A percentile compares a stretch with the other conserved stretches of the same genome.
These are phyloP conservation scores for human (Homo sapiens) DNA, from an alignment of 2,113 vertebrate species.

Conservation along the genomic window DNA sequence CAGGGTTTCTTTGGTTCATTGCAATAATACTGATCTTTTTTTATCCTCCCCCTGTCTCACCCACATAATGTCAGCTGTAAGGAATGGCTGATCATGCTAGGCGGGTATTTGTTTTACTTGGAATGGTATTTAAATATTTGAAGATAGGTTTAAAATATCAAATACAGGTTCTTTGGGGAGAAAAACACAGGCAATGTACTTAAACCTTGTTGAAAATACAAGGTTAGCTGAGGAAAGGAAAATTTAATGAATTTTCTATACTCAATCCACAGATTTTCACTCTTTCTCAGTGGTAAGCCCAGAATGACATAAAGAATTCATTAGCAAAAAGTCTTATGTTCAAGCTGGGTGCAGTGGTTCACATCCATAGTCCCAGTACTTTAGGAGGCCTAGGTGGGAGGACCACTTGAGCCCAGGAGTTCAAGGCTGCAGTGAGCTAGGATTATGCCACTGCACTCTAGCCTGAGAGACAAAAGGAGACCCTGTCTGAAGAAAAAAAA, in stretches of 20 bases:
- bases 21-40: constrained; percentile 52
- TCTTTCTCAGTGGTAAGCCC: neutral
- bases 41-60: constrained; percentile 5
- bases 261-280: neutral
- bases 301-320: neutral
- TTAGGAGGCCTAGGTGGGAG: too few species aligned
- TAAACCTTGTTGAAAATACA: constrained; percentile 47
- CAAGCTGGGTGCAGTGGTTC: too few species aligned
- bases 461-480: too few species aligned
- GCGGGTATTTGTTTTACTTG: constrained; percentile 60
- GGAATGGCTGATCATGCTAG: constrained; percentile 41
- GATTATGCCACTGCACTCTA: too few species aligned
- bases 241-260: neutral
- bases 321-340: neutral
- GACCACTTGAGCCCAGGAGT: too few species aligned
- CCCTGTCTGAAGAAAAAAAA: too few species aligned
- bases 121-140: constrained; percentile 73
- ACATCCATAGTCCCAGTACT: too few species aligned
- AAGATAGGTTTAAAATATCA: constrained; percentile 73
- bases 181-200: neutral
- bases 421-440: too few species aligned
- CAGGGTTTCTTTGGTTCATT: neutral
- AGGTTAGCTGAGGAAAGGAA: neutral
- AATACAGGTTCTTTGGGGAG: neutral
- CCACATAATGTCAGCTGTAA: constrained; percentile 57